Base-by-base conservation (phyloP, 2,888 invertebrate genomes). In the Calliopum simillimum region DNA sequence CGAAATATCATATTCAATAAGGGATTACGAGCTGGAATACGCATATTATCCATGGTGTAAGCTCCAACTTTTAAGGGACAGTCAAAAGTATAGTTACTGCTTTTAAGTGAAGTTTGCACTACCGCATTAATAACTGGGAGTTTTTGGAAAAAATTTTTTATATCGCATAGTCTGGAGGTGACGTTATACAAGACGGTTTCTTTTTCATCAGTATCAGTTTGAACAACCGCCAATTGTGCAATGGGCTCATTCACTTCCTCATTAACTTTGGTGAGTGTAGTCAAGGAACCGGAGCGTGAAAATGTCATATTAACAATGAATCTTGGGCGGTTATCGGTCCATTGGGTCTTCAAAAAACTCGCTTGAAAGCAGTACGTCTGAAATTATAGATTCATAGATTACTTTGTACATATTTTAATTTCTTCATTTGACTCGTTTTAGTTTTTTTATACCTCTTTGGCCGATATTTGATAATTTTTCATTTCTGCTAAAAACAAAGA, bases 241-340 rank as follows among this genome's bases (percentile, higher is more conserved):
- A 80, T 68, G 0, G 80, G 80, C 2, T 71, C 70, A 3, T 67
- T 12, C 25, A 80, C 71, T 21, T 74, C 71, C 59, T 76, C 72
- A 13, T 77, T 76, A n/a, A 80, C 78, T 12, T 65, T 79, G 11
- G 82, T 81, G 6, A 63, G 62, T 11, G 82, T 80, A 41, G 56
- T 69, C 3, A 82, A 68, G n/a, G 71, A 74, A 11, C 74, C 67
- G 14, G 74, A 65, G 8, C 75, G 73, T 1, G 75, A 74, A 62
- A 82, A 82, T 3, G 81, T 81, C 80, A 80, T 80, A 21, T 80
- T 80, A 4, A 80, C 79, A 1, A 62, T 19, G 21, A 82, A 78
- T 2, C 74, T 69, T 0, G 80, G 80, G 2, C 77, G 76, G 43
- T 71, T 70, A 59, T 80, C 82, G 6, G 81, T 81, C 79, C 80